These are phyloP conservation scores for Chloebia gouldiae DNA, from an alignment of 2,113 vertebrate species.

Conservation along the genomic window DNA sequence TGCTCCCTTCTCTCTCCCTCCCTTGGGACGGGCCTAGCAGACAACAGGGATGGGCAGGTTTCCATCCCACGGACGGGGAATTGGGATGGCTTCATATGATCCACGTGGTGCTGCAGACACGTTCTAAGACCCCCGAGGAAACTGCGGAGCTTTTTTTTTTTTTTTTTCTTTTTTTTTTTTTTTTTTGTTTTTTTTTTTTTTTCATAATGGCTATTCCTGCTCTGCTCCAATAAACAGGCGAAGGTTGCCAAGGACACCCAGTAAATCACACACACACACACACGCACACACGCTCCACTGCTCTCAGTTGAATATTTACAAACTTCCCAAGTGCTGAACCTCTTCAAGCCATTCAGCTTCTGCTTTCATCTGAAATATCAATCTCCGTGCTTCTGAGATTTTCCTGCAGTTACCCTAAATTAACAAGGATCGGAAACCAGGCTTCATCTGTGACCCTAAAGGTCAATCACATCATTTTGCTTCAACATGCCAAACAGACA, in stretches of 20 bases:
- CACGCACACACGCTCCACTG: not conserved
- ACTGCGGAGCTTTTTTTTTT: not conserved
- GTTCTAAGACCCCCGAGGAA: not conserved
- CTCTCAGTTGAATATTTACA: slow-evolving; percentile 17
- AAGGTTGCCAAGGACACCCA: not conserved
- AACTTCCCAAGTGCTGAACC: not conserved
- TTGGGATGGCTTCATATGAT: not conserved
- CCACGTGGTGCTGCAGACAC: not conserved
- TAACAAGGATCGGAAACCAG: not conserved
- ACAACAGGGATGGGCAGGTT: not conserved
- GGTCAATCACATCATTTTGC: slow-evolving; percentile 26
- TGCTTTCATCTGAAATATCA: slow-evolving; percentile 12
- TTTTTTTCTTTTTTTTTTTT: not conserved
- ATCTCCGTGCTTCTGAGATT: not conserved
- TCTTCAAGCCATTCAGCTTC: not conserved
- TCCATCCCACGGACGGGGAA: accelerated
- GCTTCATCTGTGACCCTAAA: not conserved
- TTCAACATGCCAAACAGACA: not conserved
- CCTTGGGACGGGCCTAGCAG: not conserved
- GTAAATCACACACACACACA: not conserved
- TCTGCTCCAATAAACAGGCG: not conserved
- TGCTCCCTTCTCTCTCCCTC: not conserved
- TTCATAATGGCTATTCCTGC: not conserved
- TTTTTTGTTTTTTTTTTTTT: not conserved
- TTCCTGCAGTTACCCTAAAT: not conserved